A percentile compares a stretch with the other conserved stretches of the same genome.
Conservation (phyloP, 2,113 vertebrate species). For the Podarcis muralis region DNA sequence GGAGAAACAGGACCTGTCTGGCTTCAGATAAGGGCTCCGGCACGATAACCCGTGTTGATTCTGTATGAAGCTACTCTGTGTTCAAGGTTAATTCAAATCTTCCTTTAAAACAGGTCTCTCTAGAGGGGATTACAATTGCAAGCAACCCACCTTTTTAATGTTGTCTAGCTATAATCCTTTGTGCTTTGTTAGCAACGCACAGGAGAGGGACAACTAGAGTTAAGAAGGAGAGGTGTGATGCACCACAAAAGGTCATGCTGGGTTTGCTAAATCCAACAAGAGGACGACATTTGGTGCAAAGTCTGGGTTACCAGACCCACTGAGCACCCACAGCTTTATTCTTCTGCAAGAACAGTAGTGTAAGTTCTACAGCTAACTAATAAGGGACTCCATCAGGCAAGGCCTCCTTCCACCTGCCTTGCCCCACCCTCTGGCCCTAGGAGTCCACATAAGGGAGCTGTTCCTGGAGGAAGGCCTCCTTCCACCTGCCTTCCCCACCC, state of each 20-base stretch:
- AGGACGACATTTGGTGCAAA: not conserved
- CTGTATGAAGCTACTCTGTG: not conserved
- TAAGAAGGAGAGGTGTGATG: not conserved
- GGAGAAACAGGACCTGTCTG: not conserved
- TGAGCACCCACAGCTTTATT: not conserved
- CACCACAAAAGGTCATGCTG: not conserved
- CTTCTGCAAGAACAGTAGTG: not conserved
- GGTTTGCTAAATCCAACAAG: not conserved
- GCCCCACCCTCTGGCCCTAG: too few relatives aligned
- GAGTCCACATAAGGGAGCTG: too few relatives aligned
- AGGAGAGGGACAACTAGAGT: not conserved
- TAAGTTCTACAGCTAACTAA: not conserved
- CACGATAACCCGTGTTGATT: not conserved
- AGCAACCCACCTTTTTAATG: not conserved
- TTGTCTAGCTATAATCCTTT: constrained; percentile 6
- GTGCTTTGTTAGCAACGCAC: not conserved
- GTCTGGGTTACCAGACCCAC: not conserved
- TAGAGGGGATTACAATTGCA: not conserved
- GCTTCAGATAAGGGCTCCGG: not conserved
- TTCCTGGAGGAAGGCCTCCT: too few relatives aligned
- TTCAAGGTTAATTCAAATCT: not conserved
- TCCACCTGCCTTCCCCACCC: too few relatives aligned
- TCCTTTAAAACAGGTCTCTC: not conserved
- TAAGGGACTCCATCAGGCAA: too few relatives aligned
- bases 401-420: too few relatives aligned